Conservation (phyloP, 2,797 vertebrate species). For the Clarias pachynema region DNA sequence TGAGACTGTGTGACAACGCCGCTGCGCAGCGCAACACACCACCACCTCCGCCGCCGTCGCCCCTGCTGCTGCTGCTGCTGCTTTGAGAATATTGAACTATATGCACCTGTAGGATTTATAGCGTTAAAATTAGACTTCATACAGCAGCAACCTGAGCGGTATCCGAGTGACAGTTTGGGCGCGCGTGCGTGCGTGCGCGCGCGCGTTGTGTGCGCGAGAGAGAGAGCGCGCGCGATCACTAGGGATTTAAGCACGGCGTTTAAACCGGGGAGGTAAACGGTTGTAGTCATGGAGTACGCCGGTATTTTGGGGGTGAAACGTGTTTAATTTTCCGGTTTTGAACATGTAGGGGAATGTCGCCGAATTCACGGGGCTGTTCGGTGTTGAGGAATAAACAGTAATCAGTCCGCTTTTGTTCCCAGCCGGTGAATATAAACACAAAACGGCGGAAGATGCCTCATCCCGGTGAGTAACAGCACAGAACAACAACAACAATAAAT, state of each 20-base stretch:
- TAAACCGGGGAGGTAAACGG: slow-evolving; percentile 40
- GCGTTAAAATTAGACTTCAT: too few species aligned
- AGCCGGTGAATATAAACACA: slow-evolving; percentile 24
- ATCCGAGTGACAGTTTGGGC: background rate
- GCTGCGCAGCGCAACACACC: background rate
- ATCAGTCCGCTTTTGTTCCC: slow-evolving; percentile 15
- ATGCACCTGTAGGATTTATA: background rate
- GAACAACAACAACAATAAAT: background rate
- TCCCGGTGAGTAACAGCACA: slow-evolving; percentile 45
- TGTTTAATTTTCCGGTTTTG: background rate
- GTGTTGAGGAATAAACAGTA: slow-evolving; percentile 15
- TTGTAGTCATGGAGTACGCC: background rate
- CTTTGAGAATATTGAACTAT: background rate
- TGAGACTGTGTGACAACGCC: slow-evolving; percentile 34
- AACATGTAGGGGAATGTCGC: background rate
- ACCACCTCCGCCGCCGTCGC: background rate
- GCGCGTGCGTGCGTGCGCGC: slow-evolving; percentile 58
- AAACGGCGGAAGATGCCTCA: slow-evolving; percentile 47
- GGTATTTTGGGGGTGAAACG: background rate
- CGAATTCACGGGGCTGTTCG: background rate
- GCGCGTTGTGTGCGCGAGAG: background rate
- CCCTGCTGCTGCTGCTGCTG: too few species aligned
- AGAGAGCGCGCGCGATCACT: slow-evolving; percentile 28
- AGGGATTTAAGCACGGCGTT: slow-evolving; percentile 63
- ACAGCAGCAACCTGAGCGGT: background rate